Evolutionary conservation across 2,888 invertebrate genomes (phyloP).

Genomic region (Tryphoninae sp.): DNA sequence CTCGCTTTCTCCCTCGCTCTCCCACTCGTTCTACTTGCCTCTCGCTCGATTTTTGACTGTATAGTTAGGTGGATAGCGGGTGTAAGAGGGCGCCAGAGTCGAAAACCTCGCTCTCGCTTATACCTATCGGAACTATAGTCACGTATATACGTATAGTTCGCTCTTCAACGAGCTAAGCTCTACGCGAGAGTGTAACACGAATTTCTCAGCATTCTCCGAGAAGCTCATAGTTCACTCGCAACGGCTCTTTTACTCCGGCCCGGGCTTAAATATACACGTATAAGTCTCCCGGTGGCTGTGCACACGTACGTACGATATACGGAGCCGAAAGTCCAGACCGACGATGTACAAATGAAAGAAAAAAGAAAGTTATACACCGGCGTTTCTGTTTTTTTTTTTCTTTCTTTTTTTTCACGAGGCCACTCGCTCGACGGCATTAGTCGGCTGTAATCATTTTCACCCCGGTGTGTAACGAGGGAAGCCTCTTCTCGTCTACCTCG

Average conservation of each 20-base stretch:
- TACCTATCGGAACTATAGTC: constrained; percentile 16
- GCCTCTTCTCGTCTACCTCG: no score
- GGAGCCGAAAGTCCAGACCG: neutral
- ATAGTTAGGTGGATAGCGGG: constrained; percentile 2
- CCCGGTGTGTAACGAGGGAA: no score
- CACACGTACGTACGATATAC: neutral
- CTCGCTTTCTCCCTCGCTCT: neutral
- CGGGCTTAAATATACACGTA: constrained; percentile 1
- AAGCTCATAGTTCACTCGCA: constrained; percentile 48
- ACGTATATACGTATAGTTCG: constrained; percentile 13
- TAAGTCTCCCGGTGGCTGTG: neutral
- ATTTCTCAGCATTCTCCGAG: constrained; percentile 50
- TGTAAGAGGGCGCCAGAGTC: constrained; percentile 20
- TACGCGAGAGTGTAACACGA: constrained; percentile 39
- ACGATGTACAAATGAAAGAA: neutral
- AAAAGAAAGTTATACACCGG: neutral
- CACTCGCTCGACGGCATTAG: no score
- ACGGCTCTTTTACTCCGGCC: constrained; percentile 49
- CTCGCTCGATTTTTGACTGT: neutral
- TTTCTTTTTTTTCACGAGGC: no score
- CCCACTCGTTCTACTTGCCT: neutral
- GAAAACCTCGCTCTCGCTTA: constrained; percentile 29
- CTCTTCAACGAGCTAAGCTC: constrained; percentile 38
- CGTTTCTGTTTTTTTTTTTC: neutral
- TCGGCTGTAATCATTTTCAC: no score